A percentile compares a stretch with the other conserved stretches of the same genome.
These are phyloP conservation scores for Silurus meridionalis DNA, from an alignment of 2,113 vertebrate genomes.

Conservation along the genomic window DNA sequence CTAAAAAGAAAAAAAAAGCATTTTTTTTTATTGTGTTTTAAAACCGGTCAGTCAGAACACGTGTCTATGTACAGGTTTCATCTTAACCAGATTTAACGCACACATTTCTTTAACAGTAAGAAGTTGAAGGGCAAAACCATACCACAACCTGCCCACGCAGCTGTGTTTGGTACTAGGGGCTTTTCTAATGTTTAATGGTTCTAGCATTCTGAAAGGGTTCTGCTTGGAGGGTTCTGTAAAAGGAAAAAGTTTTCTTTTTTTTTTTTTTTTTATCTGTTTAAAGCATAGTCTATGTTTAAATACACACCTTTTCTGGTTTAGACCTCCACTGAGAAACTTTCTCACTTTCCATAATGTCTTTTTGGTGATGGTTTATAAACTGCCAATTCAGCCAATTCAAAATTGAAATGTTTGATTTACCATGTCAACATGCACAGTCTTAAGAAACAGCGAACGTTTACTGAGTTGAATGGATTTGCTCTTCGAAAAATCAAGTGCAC, in stretches of 20 bases:
- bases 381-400: not conserved
- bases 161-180: not conserved
- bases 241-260: not conserved
- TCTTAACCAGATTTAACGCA: not conserved
- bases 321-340: not conserved
- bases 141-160: not conserved
- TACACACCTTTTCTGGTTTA: not conserved
- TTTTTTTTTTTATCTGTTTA: too few relatives aligned
- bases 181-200: not conserved
- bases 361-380: not conserved
- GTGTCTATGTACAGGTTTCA: not conserved
- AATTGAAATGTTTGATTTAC: not conserved
- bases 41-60: not conserved
- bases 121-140: not conserved
- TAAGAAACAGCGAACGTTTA: not conserved
- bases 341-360: not conserved
- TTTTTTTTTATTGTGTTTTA: not conserved
- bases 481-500: slow-evolving; percentile 29
- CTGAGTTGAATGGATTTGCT: not conserved
- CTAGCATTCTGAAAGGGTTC: not conserved
- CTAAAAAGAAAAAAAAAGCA: not conserved
- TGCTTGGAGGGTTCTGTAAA: not conserved
- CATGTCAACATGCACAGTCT: not conserved
- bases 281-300: not conserved
- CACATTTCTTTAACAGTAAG: not conserved